Evolutionary conservation across 92 coral and sea anemone genomes (phyloP).

Genomic region (Virgularia gustaviana): DNA sequence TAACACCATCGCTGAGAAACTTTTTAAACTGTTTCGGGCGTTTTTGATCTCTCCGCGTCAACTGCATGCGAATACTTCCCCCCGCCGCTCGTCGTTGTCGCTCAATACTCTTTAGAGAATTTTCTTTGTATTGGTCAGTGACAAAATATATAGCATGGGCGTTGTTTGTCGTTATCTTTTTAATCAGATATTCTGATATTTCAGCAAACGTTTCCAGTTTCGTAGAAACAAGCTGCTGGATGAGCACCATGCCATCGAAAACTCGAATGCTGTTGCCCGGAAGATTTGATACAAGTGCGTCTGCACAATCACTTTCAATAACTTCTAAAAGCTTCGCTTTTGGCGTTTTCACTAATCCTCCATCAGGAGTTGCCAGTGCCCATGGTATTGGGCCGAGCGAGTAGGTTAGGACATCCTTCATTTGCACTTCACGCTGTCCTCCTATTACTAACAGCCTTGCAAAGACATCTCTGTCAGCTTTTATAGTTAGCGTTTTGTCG

Average conservation of each 20-base stretch:
- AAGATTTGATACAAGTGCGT: conserved; percentile 12
- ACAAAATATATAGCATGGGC: too few relatives aligned
- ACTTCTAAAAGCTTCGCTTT: conserved; percentile 11
- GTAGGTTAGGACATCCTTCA: conserved; percentile 34
- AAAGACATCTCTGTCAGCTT: conserved; percentile 43
- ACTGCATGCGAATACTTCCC: conserved; percentile 12
- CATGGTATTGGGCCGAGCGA: conserved; percentile 36
- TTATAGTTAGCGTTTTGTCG: conserved; percentile 31
- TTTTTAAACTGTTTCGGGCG: conserved; percentile 23
- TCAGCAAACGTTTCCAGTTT: conserved; percentile 9
- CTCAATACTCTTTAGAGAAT: too few relatives aligned
- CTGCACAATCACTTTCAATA: conserved; percentile 12
- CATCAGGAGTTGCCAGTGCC: conserved; percentile 36
- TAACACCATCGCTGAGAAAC: conserved; percentile 19
- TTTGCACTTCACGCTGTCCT: conserved; percentile 31
- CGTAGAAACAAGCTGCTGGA: conserved; percentile 13
- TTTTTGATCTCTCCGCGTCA: conserved; percentile 8
- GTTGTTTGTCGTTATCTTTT: background rate
- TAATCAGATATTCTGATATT: conserved; percentile 21
- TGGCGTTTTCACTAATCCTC: conserved; percentile 40
- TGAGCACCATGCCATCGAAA: conserved; percentile 16
- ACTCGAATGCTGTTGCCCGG: background rate
- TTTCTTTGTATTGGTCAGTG: too few relatives aligned
- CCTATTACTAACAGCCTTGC: conserved; percentile 34
- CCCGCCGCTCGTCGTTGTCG: conserved; percentile 6